phyloP scores from a whole-genome alignment of 2,797 vertebrate species.

The Pristis pectinata region DNA sequence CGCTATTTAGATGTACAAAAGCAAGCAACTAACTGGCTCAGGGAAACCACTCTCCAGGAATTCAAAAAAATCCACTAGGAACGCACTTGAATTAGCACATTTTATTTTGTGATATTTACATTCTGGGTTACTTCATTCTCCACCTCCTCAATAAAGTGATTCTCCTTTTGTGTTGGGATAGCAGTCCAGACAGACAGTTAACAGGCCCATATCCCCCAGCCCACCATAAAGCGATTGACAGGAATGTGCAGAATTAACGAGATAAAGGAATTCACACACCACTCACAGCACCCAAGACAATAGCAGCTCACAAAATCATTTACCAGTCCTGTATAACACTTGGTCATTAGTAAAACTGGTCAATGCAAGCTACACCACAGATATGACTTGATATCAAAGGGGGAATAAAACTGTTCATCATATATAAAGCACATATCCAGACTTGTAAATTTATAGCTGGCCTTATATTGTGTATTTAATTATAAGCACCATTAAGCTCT shows the following conservation, averaged over 20 bases:
- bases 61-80: neutral
- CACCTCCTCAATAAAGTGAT: conserved; percentile 16
- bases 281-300: neutral
- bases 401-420: neutral
- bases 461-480: neutral
- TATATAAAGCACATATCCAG: neutral
- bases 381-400: neutral
- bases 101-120: conserved; percentile 4
- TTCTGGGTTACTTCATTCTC: neutral
- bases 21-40: neutral
- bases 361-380: neutral
- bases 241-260: conserved; percentile 12
- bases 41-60: neutral
- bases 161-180: neutral
- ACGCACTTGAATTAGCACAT: neutral
- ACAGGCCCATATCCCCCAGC: neutral
- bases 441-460: neutral
- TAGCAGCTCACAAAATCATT: neutral
- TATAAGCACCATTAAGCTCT: neutral
- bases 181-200: conserved; percentile 21
- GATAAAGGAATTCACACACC: conserved; percentile 5
- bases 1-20: neutral
- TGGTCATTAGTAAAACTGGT: neutral
- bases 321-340: neutral
- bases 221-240: neutral